These are phyloP conservation scores for Amyelois transitella DNA, from an alignment of 1,140 invertebrate genomes.

Conservation along the genomic window DNA sequence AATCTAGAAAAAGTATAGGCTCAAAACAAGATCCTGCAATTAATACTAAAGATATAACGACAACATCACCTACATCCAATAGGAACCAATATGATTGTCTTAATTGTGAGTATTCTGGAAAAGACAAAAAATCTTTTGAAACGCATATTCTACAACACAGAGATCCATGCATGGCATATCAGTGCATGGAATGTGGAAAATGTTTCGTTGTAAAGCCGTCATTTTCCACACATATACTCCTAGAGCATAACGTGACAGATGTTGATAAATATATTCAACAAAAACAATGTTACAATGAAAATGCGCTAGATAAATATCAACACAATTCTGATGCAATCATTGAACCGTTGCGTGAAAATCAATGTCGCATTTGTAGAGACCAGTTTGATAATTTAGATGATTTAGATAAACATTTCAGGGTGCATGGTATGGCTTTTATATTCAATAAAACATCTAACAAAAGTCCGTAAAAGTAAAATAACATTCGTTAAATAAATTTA, in stretches of 20 bases:
- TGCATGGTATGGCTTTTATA: slow-evolving; percentile 81
- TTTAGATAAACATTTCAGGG: slow-evolving; percentile 77
- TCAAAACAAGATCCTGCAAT: slow-evolving; percentile 15
- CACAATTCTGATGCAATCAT: slow-evolving; percentile 43
- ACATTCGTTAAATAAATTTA: too few relatives aligned
- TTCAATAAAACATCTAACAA: slow-evolving; percentile 54
- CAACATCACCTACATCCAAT: slow-evolving; percentile 5
- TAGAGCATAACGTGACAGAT: slow-evolving; percentile 77
- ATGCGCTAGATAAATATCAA: slow-evolving; percentile 66
- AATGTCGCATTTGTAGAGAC: slow-evolving; percentile 79
- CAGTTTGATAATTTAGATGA: slow-evolving; percentile 75
- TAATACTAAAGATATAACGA: slow-evolving; percentile 14
- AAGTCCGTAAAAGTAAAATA: background rate
- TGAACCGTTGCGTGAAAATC: slow-evolving; percentile 75
- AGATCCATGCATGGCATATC: slow-evolving; percentile 75
- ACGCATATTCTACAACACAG: slow-evolving; percentile 75
- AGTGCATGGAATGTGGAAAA: slow-evolving; percentile 81
- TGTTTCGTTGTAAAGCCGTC: slow-evolving; percentile 80
- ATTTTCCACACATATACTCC: slow-evolving; percentile 78
- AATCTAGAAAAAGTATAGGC: slow-evolving; percentile 15
- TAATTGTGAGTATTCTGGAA: slow-evolving; percentile 72
- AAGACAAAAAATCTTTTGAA: slow-evolving; percentile 65
- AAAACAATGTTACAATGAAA: slow-evolving; percentile 75
- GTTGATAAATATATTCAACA: slow-evolving; percentile 74
- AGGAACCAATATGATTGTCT: slow-evolving; percentile 51